Conservation (phyloP, 1,140 invertebrate species). For the Euglossa dilemma region DNA sequence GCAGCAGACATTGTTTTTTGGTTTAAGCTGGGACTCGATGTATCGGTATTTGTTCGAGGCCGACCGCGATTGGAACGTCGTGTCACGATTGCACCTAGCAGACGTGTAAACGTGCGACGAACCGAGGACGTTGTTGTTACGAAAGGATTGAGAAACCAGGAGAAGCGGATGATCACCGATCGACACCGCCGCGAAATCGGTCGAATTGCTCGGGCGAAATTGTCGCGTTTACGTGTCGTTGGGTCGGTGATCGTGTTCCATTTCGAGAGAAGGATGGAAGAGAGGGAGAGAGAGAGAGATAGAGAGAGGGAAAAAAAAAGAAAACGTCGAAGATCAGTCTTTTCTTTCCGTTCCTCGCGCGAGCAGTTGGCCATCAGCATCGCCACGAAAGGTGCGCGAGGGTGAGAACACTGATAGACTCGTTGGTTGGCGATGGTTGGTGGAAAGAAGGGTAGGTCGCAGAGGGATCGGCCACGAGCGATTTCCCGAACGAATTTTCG, state of each 20-base stretch:
- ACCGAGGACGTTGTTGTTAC: background rate
- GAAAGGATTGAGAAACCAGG: background rate
- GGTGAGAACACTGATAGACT: background rate
- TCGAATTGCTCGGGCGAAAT: conserved; percentile 32
- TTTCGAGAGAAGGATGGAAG: background rate
- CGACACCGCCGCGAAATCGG: conserved; percentile 9
- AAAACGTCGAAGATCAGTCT: conserved; percentile 5
- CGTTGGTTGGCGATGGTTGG: background rate
- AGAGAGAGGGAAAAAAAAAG: background rate
- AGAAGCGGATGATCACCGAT: background rate
- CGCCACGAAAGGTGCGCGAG: background rate
- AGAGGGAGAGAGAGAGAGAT: background rate
- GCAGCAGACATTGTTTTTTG: background rate
- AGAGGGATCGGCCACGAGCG: background rate
- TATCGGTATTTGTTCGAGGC: conserved; percentile 15
- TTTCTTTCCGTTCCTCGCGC: conserved; percentile 44
- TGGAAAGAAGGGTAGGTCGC: background rate
- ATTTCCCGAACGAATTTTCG: conserved; percentile 13
- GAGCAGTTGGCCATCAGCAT: background rate
- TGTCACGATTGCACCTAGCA: conserved; percentile 25
- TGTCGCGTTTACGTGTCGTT: conserved; percentile 19
- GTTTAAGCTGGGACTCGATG: background rate
- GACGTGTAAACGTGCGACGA: conserved; percentile 12
- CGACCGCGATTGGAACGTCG: conserved; percentile 40
- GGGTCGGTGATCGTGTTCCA: conserved; percentile 25